Conservation (phyloP, 2,888 invertebrate genomes). For the Hypomecis punctinalis region DNA sequence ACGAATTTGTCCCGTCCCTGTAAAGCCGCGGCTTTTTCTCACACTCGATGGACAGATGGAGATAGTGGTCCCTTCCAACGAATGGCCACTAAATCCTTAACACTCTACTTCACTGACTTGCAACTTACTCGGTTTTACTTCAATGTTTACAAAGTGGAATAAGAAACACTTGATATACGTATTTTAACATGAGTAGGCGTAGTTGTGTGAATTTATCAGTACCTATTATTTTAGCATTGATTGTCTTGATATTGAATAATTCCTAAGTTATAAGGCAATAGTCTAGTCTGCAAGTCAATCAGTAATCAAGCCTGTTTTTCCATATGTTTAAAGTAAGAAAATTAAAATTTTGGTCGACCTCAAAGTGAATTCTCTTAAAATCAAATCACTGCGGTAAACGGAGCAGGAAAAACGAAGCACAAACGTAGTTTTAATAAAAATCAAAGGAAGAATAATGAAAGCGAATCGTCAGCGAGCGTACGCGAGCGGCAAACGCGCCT, state of each 20-base stretch:
- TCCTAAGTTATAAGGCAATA: too few relatives aligned
- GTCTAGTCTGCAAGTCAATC: too few relatives aligned
- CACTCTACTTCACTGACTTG: conserved; percentile 68
- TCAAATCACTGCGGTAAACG: conserved; percentile 32
- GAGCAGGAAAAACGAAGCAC: conserved; percentile 33
- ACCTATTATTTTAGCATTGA: too few relatives aligned
- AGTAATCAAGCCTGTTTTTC: too few relatives aligned
- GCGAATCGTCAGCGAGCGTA: conserved; percentile 68
- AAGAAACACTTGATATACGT: conserved; percentile 1
- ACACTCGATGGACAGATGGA: conserved; percentile 78
- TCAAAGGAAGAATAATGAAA: conserved; percentile 69
- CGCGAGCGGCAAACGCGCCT: conserved; percentile 60
- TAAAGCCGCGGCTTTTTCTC: conserved; percentile 77
- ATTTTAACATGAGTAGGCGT: too few relatives aligned
- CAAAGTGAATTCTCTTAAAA: conserved; percentile 16
- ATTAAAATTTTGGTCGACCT: not conserved
- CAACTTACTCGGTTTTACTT: conserved; percentile 56
- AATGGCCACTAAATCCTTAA: conserved; percentile 77
- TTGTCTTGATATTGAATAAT: too few relatives aligned
- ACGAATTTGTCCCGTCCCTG: conserved; percentile 75
- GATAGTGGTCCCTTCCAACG: conserved; percentile 77
- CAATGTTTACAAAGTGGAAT: conserved; percentile 47
- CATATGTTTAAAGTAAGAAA: not conserved
- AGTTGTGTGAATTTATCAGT: too few relatives aligned
- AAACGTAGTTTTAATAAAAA: conserved; percentile 54